Percentiles rank a stretch among this genome's conserved stretches.
Evolutionary conservation across 2,113 vertebrate genomes (phyloP).

Genomic region (Girardinichthys multiradiatus): DNA sequence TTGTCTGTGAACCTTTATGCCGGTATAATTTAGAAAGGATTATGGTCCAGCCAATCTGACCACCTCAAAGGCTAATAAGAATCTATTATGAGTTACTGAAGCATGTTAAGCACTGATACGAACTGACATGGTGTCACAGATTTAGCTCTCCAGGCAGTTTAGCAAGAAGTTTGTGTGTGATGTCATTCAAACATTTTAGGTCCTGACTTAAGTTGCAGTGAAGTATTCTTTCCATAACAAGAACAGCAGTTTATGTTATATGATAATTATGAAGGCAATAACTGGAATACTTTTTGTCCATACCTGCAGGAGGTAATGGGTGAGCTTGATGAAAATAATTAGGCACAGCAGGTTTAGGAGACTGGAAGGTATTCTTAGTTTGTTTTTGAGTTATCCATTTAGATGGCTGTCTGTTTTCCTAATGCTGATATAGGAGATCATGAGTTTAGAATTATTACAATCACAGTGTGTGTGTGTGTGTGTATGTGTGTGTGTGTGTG

Average conservation of each 20-base stretch:
- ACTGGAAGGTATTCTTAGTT: constrained; percentile 6
- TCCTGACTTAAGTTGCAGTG: not conserved
- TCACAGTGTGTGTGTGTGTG: constrained; percentile 9
- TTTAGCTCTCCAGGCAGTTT: not conserved
- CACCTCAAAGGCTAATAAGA: not conserved
- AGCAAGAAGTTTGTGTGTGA: not conserved
- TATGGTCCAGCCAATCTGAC: not conserved
- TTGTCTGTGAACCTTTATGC: too few species aligned
- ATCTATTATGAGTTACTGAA: not conserved
- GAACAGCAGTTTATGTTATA: not conserved
- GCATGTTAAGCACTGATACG: not conserved
- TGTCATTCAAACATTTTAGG: not conserved
- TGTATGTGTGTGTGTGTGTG: constrained; percentile 5
- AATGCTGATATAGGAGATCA: constrained; percentile 26
- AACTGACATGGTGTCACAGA: not conserved
- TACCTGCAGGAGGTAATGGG: constrained; percentile 30
- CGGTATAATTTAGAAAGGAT: not conserved
- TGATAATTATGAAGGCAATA: constrained; percentile 8
- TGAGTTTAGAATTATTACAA: constrained; percentile 40
- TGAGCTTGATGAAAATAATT: constrained; percentile 41
- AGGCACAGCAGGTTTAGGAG: constrained; percentile 14
- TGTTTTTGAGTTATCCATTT: constrained; percentile 23
- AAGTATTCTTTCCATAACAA: not conserved
- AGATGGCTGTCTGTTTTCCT: constrained; percentile 41
- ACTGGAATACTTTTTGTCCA: constrained; percentile 5